Base-by-base conservation (phyloP, 1,140 invertebrate species). In the Platorchestia sp. region DNA sequence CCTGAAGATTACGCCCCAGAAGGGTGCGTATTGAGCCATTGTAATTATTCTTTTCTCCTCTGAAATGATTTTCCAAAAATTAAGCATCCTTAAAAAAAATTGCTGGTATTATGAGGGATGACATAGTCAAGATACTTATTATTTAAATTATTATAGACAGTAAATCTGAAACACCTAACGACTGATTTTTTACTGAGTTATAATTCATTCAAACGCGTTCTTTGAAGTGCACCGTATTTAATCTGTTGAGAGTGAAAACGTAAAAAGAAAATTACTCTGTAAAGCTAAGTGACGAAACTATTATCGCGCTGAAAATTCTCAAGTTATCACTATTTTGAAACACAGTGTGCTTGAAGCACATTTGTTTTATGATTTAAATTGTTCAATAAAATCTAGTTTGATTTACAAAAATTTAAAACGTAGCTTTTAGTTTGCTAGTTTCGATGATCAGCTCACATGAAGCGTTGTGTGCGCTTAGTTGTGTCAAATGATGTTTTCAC, bases 1-100 rank as follows among this genome's bases (percentile, higher is more conserved):
- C 96, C 96, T 40, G 75, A 51, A 16, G 96, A 96, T 42, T 95
- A 95, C 51, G 95, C 96, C 41, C 96, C 96, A n/a, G 95, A 44
- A 36, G 96, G 96, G 42, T 86, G 59, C 5, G 93, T 89, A 42
- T 93, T 96, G 45, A 89, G 10, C 42, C 59, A 75, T n/a, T n/a
- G n/a, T n/a, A n/a, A n/a, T n/a, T n/a, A n/a, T n/a, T n/a, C n/a
- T n/a, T n/a, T n/a, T n/a, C n/a, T n/a, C n/a, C n/a, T n/a, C n/a
- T n/a, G n/a, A n/a, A n/a, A n/a, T n/a, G n/a, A n/a, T n/a, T n/a
- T n/a, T n/a, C n/a, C n/a, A n/a, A n/a, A n/a, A n/a, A n/a, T n/a
- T n/a, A n/a, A n/a, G n/a, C n/a, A n/a, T n/a, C n/a, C n/a, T n/a
- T n/a, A n/a, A n/a, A n/a, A n/a, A n/a, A n/a, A n/a, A n/a, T n/a